Evolutionary conservation across 2,888 invertebrate genomes (phyloP).

Genomic region (Megastigmus dorsalis): DNA sequence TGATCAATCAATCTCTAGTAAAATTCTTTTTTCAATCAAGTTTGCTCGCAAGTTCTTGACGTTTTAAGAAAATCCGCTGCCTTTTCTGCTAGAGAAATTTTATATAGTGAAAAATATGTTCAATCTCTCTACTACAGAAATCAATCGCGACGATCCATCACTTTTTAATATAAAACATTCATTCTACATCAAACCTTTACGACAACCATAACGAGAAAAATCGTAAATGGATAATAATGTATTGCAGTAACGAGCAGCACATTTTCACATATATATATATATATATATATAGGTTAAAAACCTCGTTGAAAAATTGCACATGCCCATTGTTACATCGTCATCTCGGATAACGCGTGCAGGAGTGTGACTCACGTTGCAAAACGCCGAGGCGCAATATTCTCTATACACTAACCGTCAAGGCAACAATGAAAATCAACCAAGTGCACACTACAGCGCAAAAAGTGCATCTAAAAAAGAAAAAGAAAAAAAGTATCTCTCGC

Average conservation of each 20-base stretch:
- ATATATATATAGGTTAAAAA: background rate
- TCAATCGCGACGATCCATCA: background rate
- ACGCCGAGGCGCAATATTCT: constrained; percentile 9
- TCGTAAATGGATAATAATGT: background rate
- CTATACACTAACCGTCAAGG: background rate
- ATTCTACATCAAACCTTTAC: background rate
- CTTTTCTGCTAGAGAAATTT: too few relatives aligned
- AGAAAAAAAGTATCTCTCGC: background rate
- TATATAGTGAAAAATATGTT: background rate
- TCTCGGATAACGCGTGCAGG: constrained; percentile 1
- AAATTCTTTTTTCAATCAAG: too few relatives aligned
- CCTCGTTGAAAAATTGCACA: background rate
- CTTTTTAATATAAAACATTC: background rate
- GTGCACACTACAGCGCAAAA: background rate
- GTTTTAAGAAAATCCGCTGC: too few relatives aligned
- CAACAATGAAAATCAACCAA: constrained; percentile 23
- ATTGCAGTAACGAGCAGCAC: background rate
- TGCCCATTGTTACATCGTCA: background rate
- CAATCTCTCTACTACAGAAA: too few relatives aligned
- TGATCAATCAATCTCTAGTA: too few relatives aligned
- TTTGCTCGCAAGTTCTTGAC: too few relatives aligned
- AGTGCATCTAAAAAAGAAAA: background rate
- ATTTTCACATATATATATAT: background rate
- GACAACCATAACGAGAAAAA: too few relatives aligned
- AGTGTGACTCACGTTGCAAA: constrained; percentile 20